A percentile compares a stretch with the other conserved stretches of the same genome.
phyloP scores from a whole-genome alignment of 1,140 invertebrate species.

The Panagrolaimus sp. region DNA sequence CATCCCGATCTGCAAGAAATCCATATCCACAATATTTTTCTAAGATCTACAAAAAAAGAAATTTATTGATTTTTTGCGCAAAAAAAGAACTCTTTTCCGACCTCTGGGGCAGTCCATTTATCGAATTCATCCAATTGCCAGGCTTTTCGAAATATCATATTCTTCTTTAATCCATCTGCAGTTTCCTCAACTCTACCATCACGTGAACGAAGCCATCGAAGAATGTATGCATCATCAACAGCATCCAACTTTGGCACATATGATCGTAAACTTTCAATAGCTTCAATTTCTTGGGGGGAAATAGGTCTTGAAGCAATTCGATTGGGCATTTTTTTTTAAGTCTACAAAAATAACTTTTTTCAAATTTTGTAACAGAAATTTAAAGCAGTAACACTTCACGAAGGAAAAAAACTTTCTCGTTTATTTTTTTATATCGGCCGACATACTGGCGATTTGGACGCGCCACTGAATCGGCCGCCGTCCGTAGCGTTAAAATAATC shows the following conservation, averaged over 20 bases:
- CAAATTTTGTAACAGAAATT: no score
- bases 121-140: conserved; percentile 55
- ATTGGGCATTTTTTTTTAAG: background rate
- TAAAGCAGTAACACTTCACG: no score
- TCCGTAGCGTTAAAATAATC: no score
- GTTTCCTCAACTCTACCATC: conserved; percentile 56
- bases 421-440: no score
- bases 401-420: no score
- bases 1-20: conserved; percentile 54
- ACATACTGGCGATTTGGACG: no score
- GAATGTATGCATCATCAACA: conserved; percentile 48
- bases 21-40: conserved; percentile 60
- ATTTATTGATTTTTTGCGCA: no score
- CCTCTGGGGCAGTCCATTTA: conserved; percentile 53
- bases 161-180: conserved; percentile 56
- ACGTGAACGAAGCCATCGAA: conserved; percentile 57
- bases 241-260: conserved; percentile 14
- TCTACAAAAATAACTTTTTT: no score
- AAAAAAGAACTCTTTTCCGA: background rate
- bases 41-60: conserved; percentile 35
- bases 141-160: conserved; percentile 53
- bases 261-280: conserved; percentile 19
- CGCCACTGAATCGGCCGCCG: no score
- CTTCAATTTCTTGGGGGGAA: conserved; percentile 1
- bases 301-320: conserved; percentile 2